A percentile compares a stretch with the other conserved stretches of the same genome.
phyloP scores from a whole-genome alignment of 2,888 invertebrate species.

The Heliconius cydno region DNA sequence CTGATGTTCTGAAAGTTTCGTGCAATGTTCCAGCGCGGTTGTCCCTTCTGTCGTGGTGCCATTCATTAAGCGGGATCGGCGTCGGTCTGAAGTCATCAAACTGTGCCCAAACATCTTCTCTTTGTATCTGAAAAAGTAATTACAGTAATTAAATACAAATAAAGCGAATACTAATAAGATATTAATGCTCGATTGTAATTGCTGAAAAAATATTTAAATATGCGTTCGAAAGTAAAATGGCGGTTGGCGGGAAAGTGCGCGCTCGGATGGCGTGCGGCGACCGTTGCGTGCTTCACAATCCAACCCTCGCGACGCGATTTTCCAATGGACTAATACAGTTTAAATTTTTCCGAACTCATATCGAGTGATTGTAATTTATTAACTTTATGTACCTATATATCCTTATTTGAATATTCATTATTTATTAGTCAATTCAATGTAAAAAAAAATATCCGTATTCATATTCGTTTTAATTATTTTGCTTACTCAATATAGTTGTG shows the following conservation, averaged over 20 bases:
- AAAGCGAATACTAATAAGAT: slow-evolving; percentile 42
- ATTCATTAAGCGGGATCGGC: slow-evolving; percentile 72
- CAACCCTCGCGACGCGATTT: slow-evolving; percentile 64
- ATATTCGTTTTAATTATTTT: background rate
- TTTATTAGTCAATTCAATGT: background rate
- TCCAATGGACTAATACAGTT: slow-evolving; percentile 71
- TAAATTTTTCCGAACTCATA: slow-evolving; percentile 52
- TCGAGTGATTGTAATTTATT: slow-evolving; percentile 14
- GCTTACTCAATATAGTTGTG: background rate
- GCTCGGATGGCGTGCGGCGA: slow-evolving; percentile 59
- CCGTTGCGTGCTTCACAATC: slow-evolving; percentile 65
- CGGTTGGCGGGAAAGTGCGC: slow-evolving; percentile 72
- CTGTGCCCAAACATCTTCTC: slow-evolving; percentile 59
- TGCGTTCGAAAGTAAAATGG: slow-evolving; percentile 82
- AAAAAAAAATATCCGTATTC: no score
- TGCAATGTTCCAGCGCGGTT: slow-evolving; percentile 60
- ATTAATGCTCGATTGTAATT: slow-evolving; percentile 44
- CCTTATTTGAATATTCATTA: background rate
- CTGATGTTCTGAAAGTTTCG: slow-evolving; percentile 59
- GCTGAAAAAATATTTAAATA: slow-evolving; percentile 63
- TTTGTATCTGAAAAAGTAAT: slow-evolving; percentile 64
- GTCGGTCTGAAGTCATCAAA: slow-evolving; percentile 71
- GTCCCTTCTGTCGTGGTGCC: slow-evolving; percentile 60
- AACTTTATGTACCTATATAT: background rate
- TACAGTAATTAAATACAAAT: slow-evolving; percentile 23